Evolutionary conservation across 35 echinoderm and acorn worm species (phyloP).

Genomic region (Ophioderma brevispina): DNA sequence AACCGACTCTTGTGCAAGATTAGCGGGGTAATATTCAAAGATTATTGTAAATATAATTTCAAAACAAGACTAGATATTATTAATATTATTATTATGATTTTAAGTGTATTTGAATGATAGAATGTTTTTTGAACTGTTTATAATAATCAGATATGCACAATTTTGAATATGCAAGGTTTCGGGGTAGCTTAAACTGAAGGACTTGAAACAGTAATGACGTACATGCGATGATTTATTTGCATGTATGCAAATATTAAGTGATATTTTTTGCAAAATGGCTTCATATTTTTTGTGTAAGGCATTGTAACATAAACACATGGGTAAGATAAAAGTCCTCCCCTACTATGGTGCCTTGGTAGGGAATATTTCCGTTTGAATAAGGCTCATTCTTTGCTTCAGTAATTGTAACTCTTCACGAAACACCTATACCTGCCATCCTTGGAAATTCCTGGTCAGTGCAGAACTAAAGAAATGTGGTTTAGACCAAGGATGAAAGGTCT

Average conservation of each 20-base stretch:
- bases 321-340: no score
- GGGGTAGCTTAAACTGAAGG: background rate
- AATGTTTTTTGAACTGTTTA: background rate
- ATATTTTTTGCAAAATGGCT: background rate
- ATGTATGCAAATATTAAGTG: background rate
- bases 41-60: conserved; percentile 2
- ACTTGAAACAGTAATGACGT: background rate
- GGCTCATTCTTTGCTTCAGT: no score
- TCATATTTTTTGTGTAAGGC: background rate
- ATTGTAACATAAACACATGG: no score
- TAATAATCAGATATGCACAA: background rate
- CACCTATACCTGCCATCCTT: no score
- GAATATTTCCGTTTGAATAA: no score
- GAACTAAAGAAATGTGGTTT: no score
- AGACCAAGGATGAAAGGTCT: no score
- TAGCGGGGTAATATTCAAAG: background rate
- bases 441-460: no score
- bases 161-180: background rate
- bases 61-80: background rate
- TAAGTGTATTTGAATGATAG: background rate
- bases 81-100: background rate
- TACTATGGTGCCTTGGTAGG: no score
- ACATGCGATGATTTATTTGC: background rate
- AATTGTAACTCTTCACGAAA: no score
- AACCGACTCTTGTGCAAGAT: background rate